Conservation (phyloP, 2,797 vertebrate species). For the Peromyscus nudipes region DNA sequence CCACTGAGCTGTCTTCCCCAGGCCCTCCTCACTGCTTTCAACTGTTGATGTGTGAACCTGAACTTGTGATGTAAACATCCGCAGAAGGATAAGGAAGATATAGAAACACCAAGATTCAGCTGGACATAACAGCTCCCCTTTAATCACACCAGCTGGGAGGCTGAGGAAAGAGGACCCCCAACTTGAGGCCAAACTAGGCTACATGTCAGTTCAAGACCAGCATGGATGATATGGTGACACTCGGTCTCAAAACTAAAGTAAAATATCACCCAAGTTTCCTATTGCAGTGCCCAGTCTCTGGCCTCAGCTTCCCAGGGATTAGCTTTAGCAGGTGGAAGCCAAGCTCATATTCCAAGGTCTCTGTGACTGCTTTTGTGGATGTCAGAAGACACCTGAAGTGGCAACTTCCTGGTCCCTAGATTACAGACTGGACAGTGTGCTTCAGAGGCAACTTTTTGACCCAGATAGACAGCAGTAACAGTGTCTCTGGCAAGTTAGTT, state of each 20-base stretch:
- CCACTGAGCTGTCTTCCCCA: not conserved
- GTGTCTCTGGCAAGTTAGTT: not conserved
- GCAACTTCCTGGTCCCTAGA: not conserved
- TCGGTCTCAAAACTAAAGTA: not conserved
- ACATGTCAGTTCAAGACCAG: not conserved
- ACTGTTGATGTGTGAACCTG: not conserved
- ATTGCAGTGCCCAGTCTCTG: not conserved
- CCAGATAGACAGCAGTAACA: not conserved
- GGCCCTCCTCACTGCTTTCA: not conserved
- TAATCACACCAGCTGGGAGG: not conserved
- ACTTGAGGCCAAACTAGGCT: not conserved
- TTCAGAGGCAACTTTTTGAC: not conserved
- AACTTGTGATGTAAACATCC: not conserved
- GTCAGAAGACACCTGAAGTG: not conserved
- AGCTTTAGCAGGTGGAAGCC: not conserved
- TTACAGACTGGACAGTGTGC: not conserved
- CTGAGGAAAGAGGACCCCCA: not conserved
- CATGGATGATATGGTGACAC: not conserved
- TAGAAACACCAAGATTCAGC: not conserved
- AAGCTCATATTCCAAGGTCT: not conserved
- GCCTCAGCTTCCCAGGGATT: not conserved
- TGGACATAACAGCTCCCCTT: not conserved
- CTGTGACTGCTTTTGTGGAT: not conserved
- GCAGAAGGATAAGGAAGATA: not conserved
- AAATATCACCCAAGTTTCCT: not conserved